phyloP scores from a whole-genome alignment of 2,888 invertebrate genomes.

The Tetheella fluctuosa region DNA sequence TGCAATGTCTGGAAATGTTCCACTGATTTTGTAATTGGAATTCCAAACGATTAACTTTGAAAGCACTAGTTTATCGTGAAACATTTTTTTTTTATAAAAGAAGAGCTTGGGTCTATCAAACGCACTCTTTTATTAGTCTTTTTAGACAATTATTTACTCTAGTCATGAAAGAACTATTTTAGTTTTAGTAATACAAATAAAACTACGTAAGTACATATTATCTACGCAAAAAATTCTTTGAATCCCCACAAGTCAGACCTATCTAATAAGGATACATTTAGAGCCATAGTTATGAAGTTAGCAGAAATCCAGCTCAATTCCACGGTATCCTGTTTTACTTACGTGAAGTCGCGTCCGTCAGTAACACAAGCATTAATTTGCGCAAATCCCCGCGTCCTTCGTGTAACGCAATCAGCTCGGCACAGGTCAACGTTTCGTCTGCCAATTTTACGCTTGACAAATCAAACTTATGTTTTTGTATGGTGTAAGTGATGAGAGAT shows the following conservation, averaged over 20 bases:
- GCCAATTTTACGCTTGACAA: conserved; percentile 72
- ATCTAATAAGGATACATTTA: neutral
- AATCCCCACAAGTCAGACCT: too few relatives aligned
- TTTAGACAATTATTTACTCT: too few relatives aligned
- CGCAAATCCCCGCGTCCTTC: conserved; percentile 1
- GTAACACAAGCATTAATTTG: conserved; percentile 2
- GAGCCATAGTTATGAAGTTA: neutral
- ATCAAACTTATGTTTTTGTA: conserved; percentile 55
- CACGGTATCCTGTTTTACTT: neutral
- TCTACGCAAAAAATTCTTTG: too few relatives aligned
- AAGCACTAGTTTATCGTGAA: neutral
- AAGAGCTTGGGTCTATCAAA: too few relatives aligned
- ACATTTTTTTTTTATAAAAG: neutral
- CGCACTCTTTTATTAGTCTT: too few relatives aligned
- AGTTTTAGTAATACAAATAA: too few relatives aligned
- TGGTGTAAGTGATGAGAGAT: conserved; percentile 26
- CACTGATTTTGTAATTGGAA: conserved; percentile 1
- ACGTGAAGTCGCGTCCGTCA: neutral
- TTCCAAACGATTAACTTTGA: neutral
- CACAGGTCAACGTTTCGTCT: conserved; percentile 59
- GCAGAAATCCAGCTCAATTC: neutral
- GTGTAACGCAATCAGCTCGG: conserved; percentile 18
- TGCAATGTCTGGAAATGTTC: neutral
- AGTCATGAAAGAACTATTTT: too few relatives aligned
- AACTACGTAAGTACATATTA: too few relatives aligned